A percentile compares a stretch with the other conserved stretches of the same genome.
These are phyloP conservation scores for Oreotrochilus melanogaster DNA, from an alignment of 2,113 vertebrate genomes.

Conservation along the genomic window DNA sequence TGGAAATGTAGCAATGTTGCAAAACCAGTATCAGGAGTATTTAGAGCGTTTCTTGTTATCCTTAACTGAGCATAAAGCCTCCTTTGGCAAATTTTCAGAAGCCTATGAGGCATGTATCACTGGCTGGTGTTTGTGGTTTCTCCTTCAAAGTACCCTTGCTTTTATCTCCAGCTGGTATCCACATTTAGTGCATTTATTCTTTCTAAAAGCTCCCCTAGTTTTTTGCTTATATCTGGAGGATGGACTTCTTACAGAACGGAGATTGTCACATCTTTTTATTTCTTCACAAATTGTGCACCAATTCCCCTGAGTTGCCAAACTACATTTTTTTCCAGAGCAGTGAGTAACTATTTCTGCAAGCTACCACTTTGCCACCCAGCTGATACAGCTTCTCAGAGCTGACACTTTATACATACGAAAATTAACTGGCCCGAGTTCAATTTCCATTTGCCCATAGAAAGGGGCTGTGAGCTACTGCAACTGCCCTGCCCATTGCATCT, in stretches of 20 bases:
- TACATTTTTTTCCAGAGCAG: not conserved
- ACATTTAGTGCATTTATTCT: not conserved
- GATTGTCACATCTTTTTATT: not conserved
- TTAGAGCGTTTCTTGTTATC: not conserved
- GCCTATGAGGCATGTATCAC: not conserved
- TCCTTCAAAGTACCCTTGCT: not conserved
- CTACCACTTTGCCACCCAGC: not conserved
- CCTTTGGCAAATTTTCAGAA: not conserved
- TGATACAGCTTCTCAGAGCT: not conserved
- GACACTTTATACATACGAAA: not conserved
- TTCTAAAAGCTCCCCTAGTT: not conserved
- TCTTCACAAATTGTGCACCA: fast-evolving
- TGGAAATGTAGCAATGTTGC: not conserved
- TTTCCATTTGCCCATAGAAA: not conserved
- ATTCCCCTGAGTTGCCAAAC: not conserved
- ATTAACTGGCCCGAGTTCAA: not conserved
- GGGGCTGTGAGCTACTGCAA: not conserved
- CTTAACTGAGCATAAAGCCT: not conserved
- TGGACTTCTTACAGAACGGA: not conserved
- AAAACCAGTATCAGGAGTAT: not conserved
- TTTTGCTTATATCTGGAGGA: not conserved
- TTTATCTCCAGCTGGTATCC: not conserved
- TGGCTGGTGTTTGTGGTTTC: not conserved
- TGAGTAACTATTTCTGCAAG: not conserved
- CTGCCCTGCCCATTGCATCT: not conserved